Conservation (phyloP, 2,113 vertebrate species). For the Columba janthina region DNA sequence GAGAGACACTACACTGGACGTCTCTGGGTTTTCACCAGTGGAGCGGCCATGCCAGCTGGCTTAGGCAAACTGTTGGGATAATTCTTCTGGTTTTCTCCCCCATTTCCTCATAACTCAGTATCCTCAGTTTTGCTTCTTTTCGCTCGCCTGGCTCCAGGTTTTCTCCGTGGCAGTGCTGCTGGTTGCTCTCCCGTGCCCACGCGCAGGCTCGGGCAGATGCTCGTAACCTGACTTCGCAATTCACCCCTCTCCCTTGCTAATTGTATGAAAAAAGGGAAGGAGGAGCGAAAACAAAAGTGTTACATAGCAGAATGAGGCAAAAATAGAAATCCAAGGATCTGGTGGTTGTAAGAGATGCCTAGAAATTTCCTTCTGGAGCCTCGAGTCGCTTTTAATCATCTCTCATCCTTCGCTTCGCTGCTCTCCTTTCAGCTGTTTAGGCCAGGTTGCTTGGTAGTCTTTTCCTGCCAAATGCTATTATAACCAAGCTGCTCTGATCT, state of each 20-base stretch:
- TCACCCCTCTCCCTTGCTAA: background rate
- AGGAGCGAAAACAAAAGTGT: background rate
- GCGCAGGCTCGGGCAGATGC: background rate
- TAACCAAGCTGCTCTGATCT: slow-evolving; percentile 66
- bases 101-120: background rate
- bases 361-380: background rate
- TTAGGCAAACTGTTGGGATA: background rate
- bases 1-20: background rate
- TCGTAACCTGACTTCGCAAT: background rate
- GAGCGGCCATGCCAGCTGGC: background rate
- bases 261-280: background rate
- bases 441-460: slow-evolving; percentile 26
- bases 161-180: background rate
- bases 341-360: background rate
- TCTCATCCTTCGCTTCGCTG: background rate
- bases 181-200: background rate
- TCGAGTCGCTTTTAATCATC: background rate
- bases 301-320: background rate
- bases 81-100: background rate
- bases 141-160: background rate
- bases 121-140: background rate
- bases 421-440: slow-evolving; percentile 4
- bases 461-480: slow-evolving; percentile 61
- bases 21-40: background rate
- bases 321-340: background rate